Conservation (phyloP, 2,797 vertebrate species). For the Sebastes miniatus region DNA sequence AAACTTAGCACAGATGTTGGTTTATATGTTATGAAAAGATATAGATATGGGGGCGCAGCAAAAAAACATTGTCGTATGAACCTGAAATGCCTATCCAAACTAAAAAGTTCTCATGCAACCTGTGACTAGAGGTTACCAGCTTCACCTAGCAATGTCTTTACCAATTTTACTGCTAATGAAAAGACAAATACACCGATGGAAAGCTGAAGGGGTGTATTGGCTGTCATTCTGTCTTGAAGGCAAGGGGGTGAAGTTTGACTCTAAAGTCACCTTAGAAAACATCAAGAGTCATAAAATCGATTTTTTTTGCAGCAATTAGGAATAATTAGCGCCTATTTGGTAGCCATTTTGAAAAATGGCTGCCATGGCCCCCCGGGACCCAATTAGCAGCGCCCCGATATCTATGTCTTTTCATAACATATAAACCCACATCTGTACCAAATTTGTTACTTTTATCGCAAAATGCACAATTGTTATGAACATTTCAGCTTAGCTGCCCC, state of each 20-base stretch:
- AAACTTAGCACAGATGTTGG: too few species aligned
- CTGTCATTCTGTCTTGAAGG: not conserved
- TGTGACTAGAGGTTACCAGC: not conserved
- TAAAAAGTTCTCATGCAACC: too few species aligned
- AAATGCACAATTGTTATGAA: not conserved
- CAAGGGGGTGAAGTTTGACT: not conserved
- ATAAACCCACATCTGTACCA: not conserved
- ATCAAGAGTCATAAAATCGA: not conserved
- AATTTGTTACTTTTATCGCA: not conserved
- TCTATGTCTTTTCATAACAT: not conserved
- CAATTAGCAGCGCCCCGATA: not conserved
- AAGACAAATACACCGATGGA: not conserved
- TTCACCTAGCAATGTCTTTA: not conserved
- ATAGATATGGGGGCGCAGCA: too few species aligned
- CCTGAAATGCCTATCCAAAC: too few species aligned
- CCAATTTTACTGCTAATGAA: not conserved
- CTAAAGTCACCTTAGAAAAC: not conserved
- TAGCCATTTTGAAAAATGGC: not conserved
- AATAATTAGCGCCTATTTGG: not conserved
- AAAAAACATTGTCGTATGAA: too few species aligned
- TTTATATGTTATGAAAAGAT: too few species aligned
- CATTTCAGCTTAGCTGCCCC: too few species aligned
- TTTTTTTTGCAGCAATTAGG: not conserved
- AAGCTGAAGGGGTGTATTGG: not conserved
- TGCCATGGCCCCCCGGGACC: not conserved